These are phyloP conservation scores for Porites cylindrica DNA, from an alignment of 92 coral and sea anemone species.

Conservation along the genomic window DNA sequence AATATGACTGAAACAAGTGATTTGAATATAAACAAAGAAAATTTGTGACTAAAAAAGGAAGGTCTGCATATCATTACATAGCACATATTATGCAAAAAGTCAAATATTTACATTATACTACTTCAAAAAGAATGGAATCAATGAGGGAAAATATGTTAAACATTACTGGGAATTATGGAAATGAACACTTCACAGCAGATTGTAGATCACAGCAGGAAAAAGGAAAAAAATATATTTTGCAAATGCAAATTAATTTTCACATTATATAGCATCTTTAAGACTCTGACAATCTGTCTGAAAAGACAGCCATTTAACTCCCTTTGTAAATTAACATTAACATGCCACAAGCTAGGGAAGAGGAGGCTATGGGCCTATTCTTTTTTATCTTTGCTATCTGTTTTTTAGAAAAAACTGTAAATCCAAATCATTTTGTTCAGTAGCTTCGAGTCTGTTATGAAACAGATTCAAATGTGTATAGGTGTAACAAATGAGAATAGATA, in stretches of 20 bases:
- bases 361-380: no score
- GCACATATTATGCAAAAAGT: slow-evolving; percentile 11
- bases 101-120: slow-evolving; percentile 8
- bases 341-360: neutral
- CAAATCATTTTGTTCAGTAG: no score
- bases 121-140: neutral
- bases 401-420: no score
- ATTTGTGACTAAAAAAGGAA: neutral
- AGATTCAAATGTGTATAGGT: no score
- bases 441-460: no score
- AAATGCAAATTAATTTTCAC: neutral
- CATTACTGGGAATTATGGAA: neutral
- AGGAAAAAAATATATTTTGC: neutral
- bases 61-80: slow-evolving; percentile 33
- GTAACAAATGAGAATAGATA: no score
- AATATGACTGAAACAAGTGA: neutral
- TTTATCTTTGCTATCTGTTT: no score
- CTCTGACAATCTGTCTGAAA: neutral
- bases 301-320: neutral
- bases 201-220: neutral
- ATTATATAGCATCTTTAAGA: neutral
- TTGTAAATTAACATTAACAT: neutral
- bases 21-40: neutral
- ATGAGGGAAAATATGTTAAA: slow-evolving; percentile 9
- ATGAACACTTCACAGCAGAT: neutral